These are phyloP conservation scores for Polypedilum pembai DNA, from an alignment of 1,140 invertebrate genomes.

Conservation along the genomic window DNA sequence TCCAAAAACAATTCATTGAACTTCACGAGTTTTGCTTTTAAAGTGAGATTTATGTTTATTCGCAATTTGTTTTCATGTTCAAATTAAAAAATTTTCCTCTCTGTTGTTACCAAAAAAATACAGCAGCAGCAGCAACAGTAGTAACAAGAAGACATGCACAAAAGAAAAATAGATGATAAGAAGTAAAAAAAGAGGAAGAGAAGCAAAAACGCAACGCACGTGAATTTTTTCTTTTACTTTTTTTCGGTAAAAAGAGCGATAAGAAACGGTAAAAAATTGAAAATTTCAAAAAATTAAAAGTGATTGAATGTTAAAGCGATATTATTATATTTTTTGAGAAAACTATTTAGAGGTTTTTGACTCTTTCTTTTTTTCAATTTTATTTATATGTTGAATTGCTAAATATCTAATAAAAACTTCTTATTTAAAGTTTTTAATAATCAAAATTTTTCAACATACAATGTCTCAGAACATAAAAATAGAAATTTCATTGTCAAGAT, in stretches of 20 bases:
- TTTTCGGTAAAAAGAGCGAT: no score
- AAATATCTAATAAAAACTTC: no score
- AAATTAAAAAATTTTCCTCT: neutral
- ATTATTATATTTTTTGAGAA: neutral
- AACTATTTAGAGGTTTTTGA: slow-evolving; percentile 12
- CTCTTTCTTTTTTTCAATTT: neutral
- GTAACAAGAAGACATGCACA: neutral
- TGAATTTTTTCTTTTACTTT: neutral
- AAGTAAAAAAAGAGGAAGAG: neutral
- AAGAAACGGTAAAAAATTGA: slow-evolving; percentile 27
- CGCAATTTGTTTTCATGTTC: neutral
- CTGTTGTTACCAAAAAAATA: neutral
- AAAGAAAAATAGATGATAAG: slow-evolving; percentile 15
- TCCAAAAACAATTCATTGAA: slow-evolving; percentile 27
- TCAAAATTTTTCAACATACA: no score
- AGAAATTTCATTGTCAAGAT: no score
- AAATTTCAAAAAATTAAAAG: slow-evolving; percentile 22
- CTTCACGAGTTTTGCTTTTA: neutral
- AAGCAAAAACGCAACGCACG: neutral
- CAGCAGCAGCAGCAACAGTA: neutral
- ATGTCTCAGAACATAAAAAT: no score
- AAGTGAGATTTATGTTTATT: slow-evolving; percentile 19
- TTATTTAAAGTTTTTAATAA: no score
- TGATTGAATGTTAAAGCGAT: neutral
- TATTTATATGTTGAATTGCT: no score